A percentile compares a stretch with the other conserved stretches of the same genome.
These are phyloP conservation scores for Entelurus aequoreus DNA, from an alignment of 2,113 vertebrate species.

Conservation along the genomic window DNA sequence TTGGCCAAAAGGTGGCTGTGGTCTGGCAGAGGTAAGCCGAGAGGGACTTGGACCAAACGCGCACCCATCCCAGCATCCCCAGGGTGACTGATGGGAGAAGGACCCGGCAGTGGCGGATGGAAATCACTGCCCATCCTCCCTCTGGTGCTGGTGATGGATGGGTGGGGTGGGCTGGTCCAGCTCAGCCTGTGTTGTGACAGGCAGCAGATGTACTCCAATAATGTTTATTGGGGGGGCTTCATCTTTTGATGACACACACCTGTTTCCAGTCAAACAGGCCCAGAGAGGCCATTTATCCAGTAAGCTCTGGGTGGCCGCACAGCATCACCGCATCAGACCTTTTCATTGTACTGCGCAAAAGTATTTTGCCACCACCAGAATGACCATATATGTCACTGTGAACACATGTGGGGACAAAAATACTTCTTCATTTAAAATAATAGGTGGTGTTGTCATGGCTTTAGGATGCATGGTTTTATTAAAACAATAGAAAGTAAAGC, in stretches of 20 bases:
- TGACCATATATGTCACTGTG: too few relatives aligned
- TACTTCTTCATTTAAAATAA: too few relatives aligned
- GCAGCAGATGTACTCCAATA: constrained; percentile 80
- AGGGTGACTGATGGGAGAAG: constrained; percentile 61
- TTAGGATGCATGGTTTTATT: too few relatives aligned
- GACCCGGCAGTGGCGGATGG: constrained; percentile 25
- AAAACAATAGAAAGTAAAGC: too few relatives aligned
- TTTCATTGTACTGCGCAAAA: not conserved
- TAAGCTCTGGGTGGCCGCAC: constrained; percentile 61
- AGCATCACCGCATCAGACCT: constrained; percentile 24
- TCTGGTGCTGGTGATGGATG: constrained; percentile 68
- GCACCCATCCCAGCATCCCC: constrained; percentile 38
- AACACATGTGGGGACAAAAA: too few relatives aligned
- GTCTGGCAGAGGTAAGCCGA: constrained; percentile 35
- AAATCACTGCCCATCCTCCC: constrained; percentile 33
- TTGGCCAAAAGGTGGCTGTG: constrained; percentile 30
- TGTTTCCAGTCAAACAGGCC: constrained; percentile 73
- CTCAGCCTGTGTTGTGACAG: constrained; percentile 71
- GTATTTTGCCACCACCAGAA: too few relatives aligned
- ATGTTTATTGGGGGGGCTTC: constrained; percentile 74
- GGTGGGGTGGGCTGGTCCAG: constrained; percentile 48
- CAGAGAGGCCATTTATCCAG: constrained; percentile 63
- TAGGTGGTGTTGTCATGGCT: too few relatives aligned
- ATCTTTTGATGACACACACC: constrained; percentile 73
- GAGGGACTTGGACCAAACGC: constrained; percentile 55